Conservation (phyloP, 2,797 vertebrate genomes). For the Pipistrellus nathusii region DNA sequence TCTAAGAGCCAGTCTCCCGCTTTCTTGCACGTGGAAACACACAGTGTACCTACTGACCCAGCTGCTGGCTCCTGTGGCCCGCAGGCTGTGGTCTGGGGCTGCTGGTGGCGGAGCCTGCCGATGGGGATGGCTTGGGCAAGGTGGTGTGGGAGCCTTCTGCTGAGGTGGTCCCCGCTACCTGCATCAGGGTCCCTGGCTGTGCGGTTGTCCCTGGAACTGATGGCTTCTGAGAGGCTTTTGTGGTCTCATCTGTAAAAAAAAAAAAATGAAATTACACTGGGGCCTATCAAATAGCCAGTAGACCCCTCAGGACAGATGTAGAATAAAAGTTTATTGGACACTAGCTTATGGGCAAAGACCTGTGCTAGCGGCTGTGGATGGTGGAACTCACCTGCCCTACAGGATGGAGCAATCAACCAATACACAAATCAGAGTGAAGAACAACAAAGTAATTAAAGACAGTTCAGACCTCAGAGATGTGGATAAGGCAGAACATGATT, state of each 20-base stretch:
- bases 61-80: slow-evolving; percentile 90
- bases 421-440: not conserved
- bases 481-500: not conserved
- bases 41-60: slow-evolving; percentile 88
- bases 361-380: not conserved
- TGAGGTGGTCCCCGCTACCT: slow-evolving; percentile 66
- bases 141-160: slow-evolving; percentile 59
- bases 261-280: not conserved
- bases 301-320: not conserved
- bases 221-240: slow-evolving; percentile 69
- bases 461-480: not conserved
- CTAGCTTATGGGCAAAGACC: not conserved
- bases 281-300: not conserved
- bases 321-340: not conserved
- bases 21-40: not conserved
- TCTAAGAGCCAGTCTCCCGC: fast-evolving
- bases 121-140: slow-evolving; percentile 77
- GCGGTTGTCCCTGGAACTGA: not conserved
- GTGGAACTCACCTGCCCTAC: not conserved
- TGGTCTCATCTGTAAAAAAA: slow-evolving; percentile 78
- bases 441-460: not conserved
- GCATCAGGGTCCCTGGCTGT: fast-evolving
- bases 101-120: slow-evolving; percentile 68
- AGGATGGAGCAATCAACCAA: not conserved
- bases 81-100: slow-evolving; percentile 85